Evolutionary conservation across 1,140 invertebrate genomes (phyloP).

Genomic region (Apis florea): DNA sequence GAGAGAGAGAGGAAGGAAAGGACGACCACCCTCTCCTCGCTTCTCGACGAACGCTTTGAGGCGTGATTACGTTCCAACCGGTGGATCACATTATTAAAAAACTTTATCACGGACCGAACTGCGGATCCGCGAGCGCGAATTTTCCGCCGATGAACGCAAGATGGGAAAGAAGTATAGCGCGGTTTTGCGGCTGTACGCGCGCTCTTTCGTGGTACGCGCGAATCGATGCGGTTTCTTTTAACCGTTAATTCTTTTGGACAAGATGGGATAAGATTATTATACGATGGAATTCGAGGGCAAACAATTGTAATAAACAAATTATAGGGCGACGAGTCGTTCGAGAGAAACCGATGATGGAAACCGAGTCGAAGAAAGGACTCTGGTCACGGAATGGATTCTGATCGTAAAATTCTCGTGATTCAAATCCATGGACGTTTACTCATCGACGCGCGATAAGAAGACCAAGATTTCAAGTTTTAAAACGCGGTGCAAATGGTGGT

Average conservation of each 20-base stretch:
- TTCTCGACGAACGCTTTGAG: conserved; percentile 36
- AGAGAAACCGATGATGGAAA: too few species aligned
- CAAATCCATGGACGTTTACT: too few species aligned
- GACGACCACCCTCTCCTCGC: background rate
- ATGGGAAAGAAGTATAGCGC: background rate
- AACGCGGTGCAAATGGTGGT: too few species aligned
- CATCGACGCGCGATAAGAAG: too few species aligned
- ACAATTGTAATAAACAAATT: too few species aligned
- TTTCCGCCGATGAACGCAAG: background rate
- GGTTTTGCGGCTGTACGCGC: background rate
- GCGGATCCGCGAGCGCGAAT: background rate
- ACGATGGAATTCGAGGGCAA: too few species aligned
- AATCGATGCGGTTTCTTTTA: background rate
- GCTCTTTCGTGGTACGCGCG: background rate
- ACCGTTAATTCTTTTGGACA: background rate
- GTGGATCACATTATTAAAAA: conserved; percentile 42
- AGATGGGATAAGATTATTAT: too few species aligned
- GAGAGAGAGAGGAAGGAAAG: background rate
- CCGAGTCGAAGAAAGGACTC: too few species aligned
- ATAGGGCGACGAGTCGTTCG: too few species aligned
- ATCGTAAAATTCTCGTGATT: too few species aligned
- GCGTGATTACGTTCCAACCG: conserved; percentile 22
- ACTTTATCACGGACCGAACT: conserved; percentile 10
- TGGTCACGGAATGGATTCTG: too few species aligned
- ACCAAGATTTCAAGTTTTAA: too few species aligned